These are phyloP conservation scores for Lanistes nyassanus DNA, from an alignment of 1,140 invertebrate species.

Conservation along the genomic window DNA sequence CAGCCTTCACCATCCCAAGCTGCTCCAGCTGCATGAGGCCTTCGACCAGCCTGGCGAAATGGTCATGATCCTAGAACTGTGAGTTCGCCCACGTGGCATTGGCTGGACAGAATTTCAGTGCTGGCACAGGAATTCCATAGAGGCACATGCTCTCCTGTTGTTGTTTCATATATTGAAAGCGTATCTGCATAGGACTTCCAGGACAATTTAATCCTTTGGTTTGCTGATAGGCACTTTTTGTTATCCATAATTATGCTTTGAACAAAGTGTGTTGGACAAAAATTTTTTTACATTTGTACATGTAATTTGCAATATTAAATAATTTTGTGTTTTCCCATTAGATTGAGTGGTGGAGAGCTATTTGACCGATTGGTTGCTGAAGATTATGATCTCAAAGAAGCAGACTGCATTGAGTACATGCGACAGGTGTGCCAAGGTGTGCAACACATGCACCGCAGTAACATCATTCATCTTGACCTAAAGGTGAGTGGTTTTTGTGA, in stretches of 20 bases:
- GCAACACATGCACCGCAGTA: conserved; percentile 98
- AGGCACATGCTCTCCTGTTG: too few species aligned
- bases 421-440: conserved; percentile 97
- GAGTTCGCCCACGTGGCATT: conserved; percentile 65
- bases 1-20: conserved; percentile 94
- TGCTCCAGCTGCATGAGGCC: conserved; percentile 97
- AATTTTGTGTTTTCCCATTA: conserved; percentile 60
- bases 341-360: conserved; percentile 96
- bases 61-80: conserved; percentile 99
- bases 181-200: too few species aligned
- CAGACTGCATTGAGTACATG: conserved; percentile 99
- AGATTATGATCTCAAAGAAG: conserved; percentile 96
- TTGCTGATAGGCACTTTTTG: too few species aligned
- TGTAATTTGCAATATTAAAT: not conserved
- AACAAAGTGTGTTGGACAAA: too few species aligned
- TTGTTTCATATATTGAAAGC: too few species aligned
- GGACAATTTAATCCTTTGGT: too few species aligned
- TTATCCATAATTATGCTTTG: too few species aligned
- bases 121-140: too few species aligned
- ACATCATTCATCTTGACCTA: conserved; percentile 92
- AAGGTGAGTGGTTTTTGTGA: conserved; percentile 52
- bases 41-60: conserved; percentile 99
- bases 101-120: too few species aligned
- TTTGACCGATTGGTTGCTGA: conserved; percentile 97
- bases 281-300: not conserved